A percentile compares a stretch with the other conserved stretches of the same genome.
These are phyloP conservation scores for Hypothenemus hampei DNA, from an alignment of 1,140 invertebrate species.

Conservation along the genomic window DNA sequence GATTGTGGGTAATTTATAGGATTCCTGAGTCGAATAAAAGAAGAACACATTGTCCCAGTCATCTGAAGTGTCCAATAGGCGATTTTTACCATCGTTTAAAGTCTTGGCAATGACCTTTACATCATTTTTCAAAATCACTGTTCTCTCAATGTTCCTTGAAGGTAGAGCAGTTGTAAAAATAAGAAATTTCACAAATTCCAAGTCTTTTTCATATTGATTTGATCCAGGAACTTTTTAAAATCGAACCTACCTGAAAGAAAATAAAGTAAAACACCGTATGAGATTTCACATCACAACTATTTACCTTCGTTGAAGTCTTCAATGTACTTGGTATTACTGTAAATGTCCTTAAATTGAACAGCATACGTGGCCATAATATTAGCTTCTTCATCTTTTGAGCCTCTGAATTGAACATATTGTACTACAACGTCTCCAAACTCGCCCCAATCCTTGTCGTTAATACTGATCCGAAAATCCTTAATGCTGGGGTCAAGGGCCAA, in stretches of 20 bases:
- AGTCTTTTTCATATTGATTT: background rate
- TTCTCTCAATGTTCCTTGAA: background rate
- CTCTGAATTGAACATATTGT: constrained; percentile 10
- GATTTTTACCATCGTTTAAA: constrained; percentile 10
- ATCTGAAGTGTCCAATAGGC: constrained; percentile 15
- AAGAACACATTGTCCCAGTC: constrained; percentile 19
- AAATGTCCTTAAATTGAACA: constrained; percentile 20
- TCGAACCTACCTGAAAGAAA: constrained; percentile 11
- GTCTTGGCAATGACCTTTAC: background rate
- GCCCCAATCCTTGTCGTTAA: constrained; percentile 23
- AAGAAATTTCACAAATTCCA: constrained; percentile 8
- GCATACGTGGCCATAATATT: constrained; percentile 6
- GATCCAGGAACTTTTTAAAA: constrained; percentile 1
- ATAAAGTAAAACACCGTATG: background rate
- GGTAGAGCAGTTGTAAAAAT: constrained; percentile 16
- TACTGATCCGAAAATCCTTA: constrained; percentile 9
- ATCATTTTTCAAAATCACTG: background rate
- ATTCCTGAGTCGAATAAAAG: constrained; percentile 12
- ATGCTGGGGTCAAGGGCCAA: constrained; percentile 11
- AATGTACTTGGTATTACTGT: constrained; percentile 14
- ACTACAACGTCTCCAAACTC: constrained; percentile 19
- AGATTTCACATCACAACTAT: background rate
- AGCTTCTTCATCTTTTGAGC: background rate
- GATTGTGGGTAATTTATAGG: constrained; percentile 6
- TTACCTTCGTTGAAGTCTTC: constrained; percentile 11